A percentile compares a stretch with the other conserved stretches of the same genome.
Evolutionary conservation across 1,140 invertebrate species (phyloP).

Genomic region (Ectropis grisescens): DNA sequence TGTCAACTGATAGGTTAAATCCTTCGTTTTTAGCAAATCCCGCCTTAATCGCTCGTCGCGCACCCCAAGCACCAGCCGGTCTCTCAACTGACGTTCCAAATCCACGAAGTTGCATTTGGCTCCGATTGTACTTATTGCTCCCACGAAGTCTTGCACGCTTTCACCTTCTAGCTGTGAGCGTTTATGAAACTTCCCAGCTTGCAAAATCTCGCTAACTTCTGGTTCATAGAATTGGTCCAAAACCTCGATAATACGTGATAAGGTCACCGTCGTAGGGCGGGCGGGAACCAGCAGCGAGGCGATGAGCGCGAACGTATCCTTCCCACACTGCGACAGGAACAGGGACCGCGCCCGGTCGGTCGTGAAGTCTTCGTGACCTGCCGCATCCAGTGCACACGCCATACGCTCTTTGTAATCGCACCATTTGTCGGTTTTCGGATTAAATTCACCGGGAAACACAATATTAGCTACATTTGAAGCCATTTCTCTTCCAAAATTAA

Average conservation of each 20-base stretch:
- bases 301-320: constrained; percentile 16
- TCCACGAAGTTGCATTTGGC: constrained; percentile 16
- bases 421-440: constrained; percentile 12
- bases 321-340: constrained; percentile 18
- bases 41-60: constrained; percentile 15
- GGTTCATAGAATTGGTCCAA: constrained; percentile 21
- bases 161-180: constrained; percentile 11
- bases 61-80: constrained; percentile 15
- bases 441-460: neutral
- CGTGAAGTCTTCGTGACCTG: constrained; percentile 1
- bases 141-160: constrained; percentile 19
- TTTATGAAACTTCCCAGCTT: constrained; percentile 21
- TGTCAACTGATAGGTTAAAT: constrained; percentile 12
- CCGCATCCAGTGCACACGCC: constrained; percentile 12
- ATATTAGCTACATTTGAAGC: neutral
- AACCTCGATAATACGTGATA: constrained; percentile 9
- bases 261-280: constrained; percentile 9
- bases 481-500: neutral
- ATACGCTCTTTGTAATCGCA: constrained; percentile 19
- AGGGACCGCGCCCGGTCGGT: constrained; percentile 8
- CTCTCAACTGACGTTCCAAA: constrained; percentile 16
- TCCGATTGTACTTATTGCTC: constrained; percentile 12
- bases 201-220: constrained; percentile 19
- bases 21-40: constrained; percentile 14
- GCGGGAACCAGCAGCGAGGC: constrained; percentile 12